Percentiles rank a stretch among this genome's conserved stretches.
phyloP scores from a whole-genome alignment of 2,797 vertebrate species.

The Limosa lapponica region DNA sequence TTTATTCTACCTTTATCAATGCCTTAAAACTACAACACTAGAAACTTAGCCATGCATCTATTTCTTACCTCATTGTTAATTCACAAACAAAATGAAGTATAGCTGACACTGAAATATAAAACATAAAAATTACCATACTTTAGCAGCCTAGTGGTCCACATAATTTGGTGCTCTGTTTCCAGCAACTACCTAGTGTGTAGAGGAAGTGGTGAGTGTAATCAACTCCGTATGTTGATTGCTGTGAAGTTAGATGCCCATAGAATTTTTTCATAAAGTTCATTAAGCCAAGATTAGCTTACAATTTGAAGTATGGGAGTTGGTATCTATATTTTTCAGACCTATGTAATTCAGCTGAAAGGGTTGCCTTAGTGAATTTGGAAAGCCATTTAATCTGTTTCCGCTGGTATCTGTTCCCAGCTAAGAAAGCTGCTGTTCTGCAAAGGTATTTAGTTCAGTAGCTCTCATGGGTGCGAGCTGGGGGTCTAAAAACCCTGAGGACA shows the following conservation, averaged over 20 bases:
- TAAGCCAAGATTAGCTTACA: neutral
- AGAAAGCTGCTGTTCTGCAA: neutral
- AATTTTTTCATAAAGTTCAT: neutral
- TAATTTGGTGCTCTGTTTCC: neutral
- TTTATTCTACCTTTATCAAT: neutral
- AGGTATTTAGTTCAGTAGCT: neutral
- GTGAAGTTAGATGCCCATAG: neutral
- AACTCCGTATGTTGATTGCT: neutral
- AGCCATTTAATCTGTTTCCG: neutral
- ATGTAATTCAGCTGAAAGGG: neutral
- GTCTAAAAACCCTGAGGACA: neutral
- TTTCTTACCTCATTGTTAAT: neutral
- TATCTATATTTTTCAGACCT: neutral
- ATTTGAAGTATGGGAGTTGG: neutral
- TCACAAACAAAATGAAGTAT: neutral
- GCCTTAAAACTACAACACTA: neutral
- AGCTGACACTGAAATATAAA: neutral
- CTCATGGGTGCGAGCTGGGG: neutral
- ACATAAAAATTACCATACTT: neutral
- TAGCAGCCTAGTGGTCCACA: neutral
- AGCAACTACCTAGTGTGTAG: neutral
- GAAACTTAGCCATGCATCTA: neutral
- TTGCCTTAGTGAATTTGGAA: neutral
- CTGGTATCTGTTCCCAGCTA: neutral
- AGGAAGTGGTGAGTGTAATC: neutral